Base-by-base conservation (phyloP, 2,113 vertebrate genomes). In the Haliaeetus leucogaster region DNA sequence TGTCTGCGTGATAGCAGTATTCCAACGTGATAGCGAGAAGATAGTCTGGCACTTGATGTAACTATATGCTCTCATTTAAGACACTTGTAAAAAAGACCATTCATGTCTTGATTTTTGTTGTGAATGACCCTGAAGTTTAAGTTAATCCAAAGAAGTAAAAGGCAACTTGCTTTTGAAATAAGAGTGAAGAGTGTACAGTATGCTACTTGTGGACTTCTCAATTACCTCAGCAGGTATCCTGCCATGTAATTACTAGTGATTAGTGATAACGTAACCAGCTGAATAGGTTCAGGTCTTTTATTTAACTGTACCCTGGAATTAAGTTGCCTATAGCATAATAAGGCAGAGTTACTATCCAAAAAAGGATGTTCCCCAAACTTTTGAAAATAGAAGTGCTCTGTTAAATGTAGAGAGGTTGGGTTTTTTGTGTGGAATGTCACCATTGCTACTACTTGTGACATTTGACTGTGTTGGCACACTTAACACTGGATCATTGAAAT, bases 151-250 rank as follows among this genome's bases (percentile, higher is more conserved):
- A 97, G 97, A 97, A 94, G 63, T 89, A 89, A 93, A 90, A 95
- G 71, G 43, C 43, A 82, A 65, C 55, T 91, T 97, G 87, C 71
- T 98, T 98, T 97, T 89, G 94, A 95, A 96, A 68, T 61, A 65
- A 83, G 96, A 91, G 82, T 76, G 87, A 23, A 8, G 66, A 65
- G 59, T 88, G 91, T 95, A 36, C 87, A 40, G 96, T 73, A 19
- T 96, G 93, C 89, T 92, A 81, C 95, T 84, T 43, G 34, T 67
- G 95, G 96, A 79, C 86, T 94, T 89, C 80, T 94, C 43, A 7
- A 10, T 98, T 97, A 96, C 88, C 97, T 97, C 98, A 95, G 97
- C 97, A 97, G 96, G 82, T 93, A 16, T 95, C 93, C 98, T 98
- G 97, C 98, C 95, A 9, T 86, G 55, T 95, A 90, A 88, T 87